A percentile compares a stretch with the other conserved stretches of the same genome.
phyloP scores from a whole-genome alignment of 2,113 vertebrate genomes.

The Oreotrochilus melanogaster region DNA sequence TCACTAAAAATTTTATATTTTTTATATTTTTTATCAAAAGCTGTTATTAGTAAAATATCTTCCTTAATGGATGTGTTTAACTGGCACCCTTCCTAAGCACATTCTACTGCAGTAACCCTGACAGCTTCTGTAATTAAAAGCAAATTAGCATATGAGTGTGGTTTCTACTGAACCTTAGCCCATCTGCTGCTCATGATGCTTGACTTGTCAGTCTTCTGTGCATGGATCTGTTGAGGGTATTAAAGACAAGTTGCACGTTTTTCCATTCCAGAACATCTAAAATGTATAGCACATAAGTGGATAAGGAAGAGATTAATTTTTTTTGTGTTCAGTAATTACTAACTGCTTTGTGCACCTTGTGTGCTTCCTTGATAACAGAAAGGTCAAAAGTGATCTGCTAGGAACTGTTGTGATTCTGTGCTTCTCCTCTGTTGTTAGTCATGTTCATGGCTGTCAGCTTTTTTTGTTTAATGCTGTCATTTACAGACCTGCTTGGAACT shows the following conservation, averaged over 20 bases:
- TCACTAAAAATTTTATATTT: not conserved
- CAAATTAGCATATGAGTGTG: slow-evolving; percentile 13
- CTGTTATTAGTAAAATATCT: not conserved
- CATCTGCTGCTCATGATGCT: slow-evolving; percentile 17
- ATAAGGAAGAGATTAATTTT: not conserved
- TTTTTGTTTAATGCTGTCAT: not conserved
- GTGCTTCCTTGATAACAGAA: not conserved
- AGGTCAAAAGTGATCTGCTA: not conserved
- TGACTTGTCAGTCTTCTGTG: not conserved
- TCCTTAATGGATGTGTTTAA: not conserved
- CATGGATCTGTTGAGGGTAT: not conserved
- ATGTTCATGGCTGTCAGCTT: not conserved
- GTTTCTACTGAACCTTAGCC: not conserved
- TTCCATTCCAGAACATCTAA: not conserved
- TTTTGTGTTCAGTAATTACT: not conserved
- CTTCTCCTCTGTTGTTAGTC: not conserved
- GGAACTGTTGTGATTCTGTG: not conserved
- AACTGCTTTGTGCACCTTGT: not conserved
- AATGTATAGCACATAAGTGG: not conserved
- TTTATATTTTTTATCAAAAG: not conserved
- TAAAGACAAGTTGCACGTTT: not conserved
- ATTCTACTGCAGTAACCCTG: not conserved
- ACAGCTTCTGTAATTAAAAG: slow-evolving; percentile 63
- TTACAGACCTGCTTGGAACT: accelerated
- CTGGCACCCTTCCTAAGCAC: not conserved